A percentile compares a stretch with the other conserved stretches of the same genome.
Evolutionary conservation across 2,113 vertebrate genomes (phyloP).

Genomic region (Chionodraco myersi): DNA sequence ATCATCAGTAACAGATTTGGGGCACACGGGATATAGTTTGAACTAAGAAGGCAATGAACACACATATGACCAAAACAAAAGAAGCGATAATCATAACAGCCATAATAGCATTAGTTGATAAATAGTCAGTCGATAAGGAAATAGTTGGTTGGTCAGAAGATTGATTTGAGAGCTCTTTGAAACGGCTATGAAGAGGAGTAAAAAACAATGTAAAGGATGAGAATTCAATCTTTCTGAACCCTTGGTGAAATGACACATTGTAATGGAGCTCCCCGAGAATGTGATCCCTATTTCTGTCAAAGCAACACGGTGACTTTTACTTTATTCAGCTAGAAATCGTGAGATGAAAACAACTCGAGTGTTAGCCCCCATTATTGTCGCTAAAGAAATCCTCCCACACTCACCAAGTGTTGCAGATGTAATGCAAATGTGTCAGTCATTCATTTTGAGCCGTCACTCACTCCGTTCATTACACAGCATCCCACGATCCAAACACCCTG

Average conservation of each 20-base stretch:
- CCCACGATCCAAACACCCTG: slow-evolving; percentile 36
- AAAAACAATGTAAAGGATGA: too few relatives aligned
- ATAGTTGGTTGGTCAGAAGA: too few relatives aligned
- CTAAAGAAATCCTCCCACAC: slow-evolving; percentile 51
- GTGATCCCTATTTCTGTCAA: neutral
- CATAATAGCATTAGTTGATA: too few relatives aligned
- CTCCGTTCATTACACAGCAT: slow-evolving; percentile 32
- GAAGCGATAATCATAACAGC: too few relatives aligned
- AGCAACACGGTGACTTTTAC: neutral
- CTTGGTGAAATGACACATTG: neutral
- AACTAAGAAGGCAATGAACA: too few relatives aligned
- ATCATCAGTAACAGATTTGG: too few relatives aligned
- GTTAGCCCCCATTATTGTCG: slow-evolving; percentile 2
- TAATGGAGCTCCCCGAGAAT: slow-evolving; percentile 7
- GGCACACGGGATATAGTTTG: too few relatives aligned
- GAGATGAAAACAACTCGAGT: slow-evolving; percentile 4
- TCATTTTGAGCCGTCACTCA: slow-evolving; percentile 34
- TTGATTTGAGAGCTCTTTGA: too few relatives aligned
- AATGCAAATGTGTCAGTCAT: slow-evolving; percentile 42
- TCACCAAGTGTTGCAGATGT: slow-evolving; percentile 30
- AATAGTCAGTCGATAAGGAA: too few relatives aligned
- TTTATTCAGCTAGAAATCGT: neutral
- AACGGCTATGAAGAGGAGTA: too few relatives aligned
- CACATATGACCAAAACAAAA: too few relatives aligned
- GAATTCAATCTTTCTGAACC: too few relatives aligned